Evolutionary conservation across 2,797 vertebrate species (phyloP).

Genomic region (Tragelaphus oryx): DNA sequence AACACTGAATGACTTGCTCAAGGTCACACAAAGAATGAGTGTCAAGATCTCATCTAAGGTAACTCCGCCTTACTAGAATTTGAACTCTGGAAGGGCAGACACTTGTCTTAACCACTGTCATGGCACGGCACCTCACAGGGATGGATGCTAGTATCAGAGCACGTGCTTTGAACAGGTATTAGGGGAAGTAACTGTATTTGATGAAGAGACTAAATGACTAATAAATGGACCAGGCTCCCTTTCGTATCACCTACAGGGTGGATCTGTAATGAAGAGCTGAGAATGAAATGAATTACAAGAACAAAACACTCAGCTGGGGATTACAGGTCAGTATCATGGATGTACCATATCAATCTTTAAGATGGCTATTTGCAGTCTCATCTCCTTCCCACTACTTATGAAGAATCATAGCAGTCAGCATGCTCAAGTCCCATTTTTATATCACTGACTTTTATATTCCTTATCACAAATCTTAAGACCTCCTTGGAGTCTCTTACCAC

Average conservation of each 20-base stretch:
- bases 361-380: background rate
- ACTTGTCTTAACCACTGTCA: background rate
- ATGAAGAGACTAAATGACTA: background rate
- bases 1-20: background rate
- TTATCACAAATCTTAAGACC: background rate
- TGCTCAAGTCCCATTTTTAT: background rate
- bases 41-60: background rate
- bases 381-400: background rate
- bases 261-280: background rate
- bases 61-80: background rate
- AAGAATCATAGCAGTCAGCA: background rate
- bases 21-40: background rate
- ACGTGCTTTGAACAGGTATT: background rate
- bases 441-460: background rate
- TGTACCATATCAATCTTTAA: background rate
- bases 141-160: background rate
- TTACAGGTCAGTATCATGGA: background rate
- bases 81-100: background rate
- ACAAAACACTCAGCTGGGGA: background rate
- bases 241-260: background rate
- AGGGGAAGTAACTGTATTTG: background rate
- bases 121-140: background rate
- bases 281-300: background rate
- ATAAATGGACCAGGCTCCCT: background rate
- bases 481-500: background rate